Percentiles rank a stretch among this genome's conserved stretches.
Conservation (phyloP, 1,140 invertebrate species). For the Orchestia grillus region DNA sequence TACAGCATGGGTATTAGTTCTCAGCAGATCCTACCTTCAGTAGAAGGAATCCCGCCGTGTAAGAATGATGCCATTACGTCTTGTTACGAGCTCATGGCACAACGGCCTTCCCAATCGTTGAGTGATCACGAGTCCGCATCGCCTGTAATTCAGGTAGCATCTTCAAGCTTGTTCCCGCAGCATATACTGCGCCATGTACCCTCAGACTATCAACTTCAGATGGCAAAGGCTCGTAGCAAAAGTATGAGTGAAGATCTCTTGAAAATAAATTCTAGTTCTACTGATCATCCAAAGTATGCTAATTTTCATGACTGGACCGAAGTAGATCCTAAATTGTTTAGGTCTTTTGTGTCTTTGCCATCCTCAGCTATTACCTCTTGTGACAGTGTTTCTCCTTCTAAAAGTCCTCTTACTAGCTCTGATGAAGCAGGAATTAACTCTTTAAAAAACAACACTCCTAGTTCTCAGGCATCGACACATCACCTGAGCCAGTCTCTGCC, state of each 20-base stretch:
- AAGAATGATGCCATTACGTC: not conserved
- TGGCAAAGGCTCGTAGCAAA: not conserved
- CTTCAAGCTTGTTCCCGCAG: constrained; percentile 34
- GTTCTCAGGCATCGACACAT: no score
- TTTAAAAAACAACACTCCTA: no score
- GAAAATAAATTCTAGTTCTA: not conserved
- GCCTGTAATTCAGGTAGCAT: not conserved
- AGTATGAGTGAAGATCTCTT: not conserved
- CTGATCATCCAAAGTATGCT: not conserved
- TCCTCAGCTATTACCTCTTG: not conserved
- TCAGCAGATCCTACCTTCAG: not conserved
- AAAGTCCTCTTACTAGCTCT: not conserved
- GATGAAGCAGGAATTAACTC: not conserved
- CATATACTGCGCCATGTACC: not conserved
- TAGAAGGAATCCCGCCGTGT: not conserved
- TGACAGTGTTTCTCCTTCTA: not conserved
- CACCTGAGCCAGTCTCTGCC: not conserved
- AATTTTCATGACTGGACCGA: constrained; percentile 1
- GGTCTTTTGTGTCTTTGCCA: constrained; percentile 4
- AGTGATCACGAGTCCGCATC: not conserved
- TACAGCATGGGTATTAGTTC: not conserved
- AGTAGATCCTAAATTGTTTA: constrained; percentile 13
- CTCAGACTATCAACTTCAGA: not conserved
- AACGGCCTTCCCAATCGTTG: not conserved
- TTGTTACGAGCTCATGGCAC: not conserved